phyloP scores from a whole-genome alignment of 30 jellyfish, hydroid and myxozoan genomes.

The Hydra vulgaris region DNA sequence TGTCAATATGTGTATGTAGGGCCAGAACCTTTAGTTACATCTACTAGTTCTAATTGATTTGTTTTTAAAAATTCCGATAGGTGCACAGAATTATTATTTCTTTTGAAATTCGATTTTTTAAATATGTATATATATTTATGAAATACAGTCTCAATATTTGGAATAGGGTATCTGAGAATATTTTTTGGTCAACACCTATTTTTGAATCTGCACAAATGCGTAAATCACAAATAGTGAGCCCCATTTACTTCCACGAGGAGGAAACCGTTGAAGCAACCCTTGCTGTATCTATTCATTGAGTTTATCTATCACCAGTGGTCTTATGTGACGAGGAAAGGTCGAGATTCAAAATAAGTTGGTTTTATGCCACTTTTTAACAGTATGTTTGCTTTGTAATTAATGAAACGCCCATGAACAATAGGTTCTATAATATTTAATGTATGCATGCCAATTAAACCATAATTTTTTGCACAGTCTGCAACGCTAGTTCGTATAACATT shows the following conservation, averaged over 20 bases:
- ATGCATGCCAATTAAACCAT: not conserved
- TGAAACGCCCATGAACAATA: not conserved
- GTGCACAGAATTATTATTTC: too few species aligned
- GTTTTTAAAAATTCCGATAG: too few species aligned
- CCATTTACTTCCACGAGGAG: not conserved
- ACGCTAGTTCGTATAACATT: not conserved
- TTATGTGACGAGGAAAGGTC: not conserved
- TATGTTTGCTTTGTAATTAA: not conserved
- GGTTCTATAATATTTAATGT: not conserved
- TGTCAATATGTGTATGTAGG: too few species aligned
- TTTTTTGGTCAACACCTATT: not conserved
- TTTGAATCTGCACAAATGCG: not conserved
- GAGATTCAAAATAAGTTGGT: not conserved
- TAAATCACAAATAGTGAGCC: not conserved
- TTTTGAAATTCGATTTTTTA: too few species aligned
- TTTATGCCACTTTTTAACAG: not conserved
- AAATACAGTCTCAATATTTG: not conserved
- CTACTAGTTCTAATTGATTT: too few species aligned
- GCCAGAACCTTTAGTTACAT: too few species aligned
- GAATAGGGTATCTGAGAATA: not conserved
- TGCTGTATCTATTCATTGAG: too few species aligned
- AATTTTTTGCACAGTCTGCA: not conserved
- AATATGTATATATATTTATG: too few species aligned
- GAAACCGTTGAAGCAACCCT: not conserved
- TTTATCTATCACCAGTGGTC: not conserved